Evolutionary conservation across 23 tunicate genomes (phyloP).

Genomic region (Clavelina lepadiformis): DNA sequence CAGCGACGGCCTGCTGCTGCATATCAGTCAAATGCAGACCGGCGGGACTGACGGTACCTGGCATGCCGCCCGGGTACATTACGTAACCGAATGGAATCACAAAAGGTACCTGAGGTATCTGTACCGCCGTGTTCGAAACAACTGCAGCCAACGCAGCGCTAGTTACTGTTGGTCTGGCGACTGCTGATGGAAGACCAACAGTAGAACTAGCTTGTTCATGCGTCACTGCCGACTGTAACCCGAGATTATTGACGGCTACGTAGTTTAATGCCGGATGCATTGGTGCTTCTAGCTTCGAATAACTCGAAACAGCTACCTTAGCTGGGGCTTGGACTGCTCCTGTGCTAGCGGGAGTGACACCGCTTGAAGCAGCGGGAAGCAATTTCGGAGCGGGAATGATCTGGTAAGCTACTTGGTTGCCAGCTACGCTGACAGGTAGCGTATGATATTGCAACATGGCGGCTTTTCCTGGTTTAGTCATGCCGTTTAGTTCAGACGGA

Average conservation of each 20-base stretch:
- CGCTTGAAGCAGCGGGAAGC: too few species aligned
- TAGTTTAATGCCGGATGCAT: too few species aligned
- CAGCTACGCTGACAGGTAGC: conserved; percentile 14
- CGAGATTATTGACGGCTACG: too few species aligned
- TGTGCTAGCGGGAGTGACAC: too few species aligned
- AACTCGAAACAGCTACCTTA: too few species aligned
- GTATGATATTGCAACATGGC: conserved; percentile 2
- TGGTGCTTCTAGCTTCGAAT: too few species aligned
- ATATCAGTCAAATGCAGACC: conserved; percentile 3
- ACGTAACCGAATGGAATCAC: conserved; percentile 31
- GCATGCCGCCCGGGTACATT: conserved; percentile 27
- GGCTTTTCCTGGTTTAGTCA: not conserved
- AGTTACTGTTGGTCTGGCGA: too few species aligned
- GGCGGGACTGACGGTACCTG: conserved; percentile 4
- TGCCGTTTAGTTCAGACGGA: too few species aligned
- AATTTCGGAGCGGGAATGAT: conserved; percentile 7
- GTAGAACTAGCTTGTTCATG: too few species aligned
- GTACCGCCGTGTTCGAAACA: conserved; percentile 2
- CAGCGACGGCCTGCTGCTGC: conserved; percentile 9
- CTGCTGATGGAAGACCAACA: too few species aligned
- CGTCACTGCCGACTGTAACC: too few species aligned
- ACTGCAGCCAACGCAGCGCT: not conserved
- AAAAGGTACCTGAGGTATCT: conserved; percentile 14
- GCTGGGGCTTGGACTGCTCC: too few species aligned
- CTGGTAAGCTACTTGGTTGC: conserved; percentile 20